phyloP scores from a whole-genome alignment of 2,888 invertebrate species.

The Syrista parreyssii region DNA sequence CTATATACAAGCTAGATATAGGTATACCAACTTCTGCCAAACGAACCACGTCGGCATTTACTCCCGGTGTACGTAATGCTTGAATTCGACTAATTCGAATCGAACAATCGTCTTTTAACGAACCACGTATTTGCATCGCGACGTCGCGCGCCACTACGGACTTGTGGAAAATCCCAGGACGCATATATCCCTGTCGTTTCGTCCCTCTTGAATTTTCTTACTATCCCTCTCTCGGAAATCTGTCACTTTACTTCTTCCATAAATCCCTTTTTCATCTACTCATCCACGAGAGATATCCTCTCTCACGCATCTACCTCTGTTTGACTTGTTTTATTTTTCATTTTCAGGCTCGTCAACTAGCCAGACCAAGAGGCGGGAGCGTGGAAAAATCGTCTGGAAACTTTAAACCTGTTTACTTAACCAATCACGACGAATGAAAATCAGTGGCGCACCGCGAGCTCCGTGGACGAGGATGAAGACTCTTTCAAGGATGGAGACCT shows the following conservation, averaged over 20 bases:
- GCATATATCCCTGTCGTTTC: not conserved
- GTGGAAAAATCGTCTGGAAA: slow-evolving; percentile 25
- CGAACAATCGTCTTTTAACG: slow-evolving; percentile 7
- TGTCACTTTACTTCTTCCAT: not conserved
- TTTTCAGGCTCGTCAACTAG: not conserved
- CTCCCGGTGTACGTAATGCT: not conserved
- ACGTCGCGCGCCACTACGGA: not conserved
- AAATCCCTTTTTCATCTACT: not conserved
- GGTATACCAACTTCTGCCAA: not conserved
- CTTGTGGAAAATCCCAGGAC: not conserved
- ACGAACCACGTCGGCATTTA: not conserved
- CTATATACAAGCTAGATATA: not conserved
- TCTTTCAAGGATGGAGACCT: slow-evolving; percentile 21
- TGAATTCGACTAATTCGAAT: not conserved
- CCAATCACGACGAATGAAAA: slow-evolving; percentile 49
- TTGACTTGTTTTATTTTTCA: not conserved
- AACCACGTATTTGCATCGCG: not conserved
- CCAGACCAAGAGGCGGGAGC: not conserved
- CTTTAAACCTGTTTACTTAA: slow-evolving; percentile 48
- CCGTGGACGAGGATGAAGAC: not conserved
- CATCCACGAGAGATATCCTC: not conserved
- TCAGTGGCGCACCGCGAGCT: slow-evolving; percentile 16
- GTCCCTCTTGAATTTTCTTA: not conserved
- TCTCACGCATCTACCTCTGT: not conserved
- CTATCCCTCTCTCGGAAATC: not conserved